These are phyloP conservation scores for Lasioglossum baleicum DNA, from an alignment of 1,140 invertebrate species.

Conservation along the genomic window DNA sequence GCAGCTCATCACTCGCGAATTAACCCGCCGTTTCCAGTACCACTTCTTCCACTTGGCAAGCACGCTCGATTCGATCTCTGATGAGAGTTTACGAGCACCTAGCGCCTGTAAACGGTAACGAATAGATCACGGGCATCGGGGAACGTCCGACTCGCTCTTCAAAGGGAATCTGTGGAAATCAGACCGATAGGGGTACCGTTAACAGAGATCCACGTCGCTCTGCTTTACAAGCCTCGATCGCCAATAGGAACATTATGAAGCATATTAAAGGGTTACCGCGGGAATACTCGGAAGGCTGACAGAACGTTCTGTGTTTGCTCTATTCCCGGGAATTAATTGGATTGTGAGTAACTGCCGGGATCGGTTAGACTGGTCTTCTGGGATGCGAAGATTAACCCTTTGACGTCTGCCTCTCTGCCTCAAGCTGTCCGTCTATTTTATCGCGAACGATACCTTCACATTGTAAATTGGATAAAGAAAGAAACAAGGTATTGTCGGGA, in stretches of 20 bases:
- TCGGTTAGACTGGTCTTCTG: too few relatives aligned
- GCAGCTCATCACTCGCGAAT: slow-evolving; percentile 66
- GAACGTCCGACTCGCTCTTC: neutral
- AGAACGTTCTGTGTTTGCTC: too few relatives aligned
- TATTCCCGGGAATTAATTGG: too few relatives aligned
- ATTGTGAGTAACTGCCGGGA: too few relatives aligned
- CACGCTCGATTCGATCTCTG: slow-evolving; percentile 63
- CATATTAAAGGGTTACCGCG: neutral
- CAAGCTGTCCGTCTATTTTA: too few relatives aligned
- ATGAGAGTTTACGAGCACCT: slow-evolving; percentile 66
- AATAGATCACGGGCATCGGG: slow-evolving; percentile 40
- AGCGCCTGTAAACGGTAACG: slow-evolving; percentile 59
- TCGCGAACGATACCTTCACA: too few relatives aligned
- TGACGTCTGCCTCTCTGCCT: too few relatives aligned
- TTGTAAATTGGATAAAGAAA: too few relatives aligned
- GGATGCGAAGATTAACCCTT: too few relatives aligned
- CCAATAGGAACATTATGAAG: neutral
- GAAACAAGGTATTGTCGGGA: too few relatives aligned
- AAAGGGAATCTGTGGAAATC: slow-evolving; percentile 43
- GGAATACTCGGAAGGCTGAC: too few relatives aligned
- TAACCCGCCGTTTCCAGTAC: slow-evolving; percentile 63
- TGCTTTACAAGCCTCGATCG: neutral
- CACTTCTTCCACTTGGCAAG: slow-evolving; percentile 57
- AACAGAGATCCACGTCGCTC: neutral
- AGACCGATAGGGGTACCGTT: slow-evolving; percentile 20